Percentiles rank a stretch among this genome's conserved stretches.
Conservation (phyloP, 2,888 invertebrate genomes). For the Cryptocephalus moraei region DNA sequence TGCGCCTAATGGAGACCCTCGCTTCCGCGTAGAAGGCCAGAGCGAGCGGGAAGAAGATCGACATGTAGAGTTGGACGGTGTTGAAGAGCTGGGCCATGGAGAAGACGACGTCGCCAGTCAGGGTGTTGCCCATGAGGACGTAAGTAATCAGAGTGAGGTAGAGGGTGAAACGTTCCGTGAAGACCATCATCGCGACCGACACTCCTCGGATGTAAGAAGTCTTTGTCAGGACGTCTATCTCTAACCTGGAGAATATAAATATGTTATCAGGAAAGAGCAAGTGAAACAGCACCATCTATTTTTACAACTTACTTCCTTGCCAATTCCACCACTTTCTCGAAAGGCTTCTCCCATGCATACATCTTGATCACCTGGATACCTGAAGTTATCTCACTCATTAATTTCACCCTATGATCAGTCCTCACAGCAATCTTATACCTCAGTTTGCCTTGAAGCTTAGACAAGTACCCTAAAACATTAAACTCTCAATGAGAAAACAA, state of each 20-base stretch:
- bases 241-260: constrained; percentile 28
- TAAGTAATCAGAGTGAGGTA: constrained; percentile 72
- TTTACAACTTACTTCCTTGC: constrained; percentile 45
- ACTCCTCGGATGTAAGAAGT: constrained; percentile 59
- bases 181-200: constrained; percentile 56
- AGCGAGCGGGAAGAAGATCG: constrained; percentile 25
- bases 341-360: constrained; percentile 70
- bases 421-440: constrained; percentile 39
- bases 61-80: constrained; percentile 43
- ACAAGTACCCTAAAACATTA: constrained; percentile 36
- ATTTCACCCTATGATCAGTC: constrained; percentile 56
- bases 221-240: constrained; percentile 54
- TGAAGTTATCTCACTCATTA: constrained; percentile 65
- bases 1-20: constrained; percentile 23
- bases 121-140: constrained; percentile 50
- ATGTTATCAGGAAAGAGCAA: neutral
- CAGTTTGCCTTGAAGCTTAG: constrained; percentile 37
- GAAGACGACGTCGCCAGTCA: constrained; percentile 57
- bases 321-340: constrained; percentile 49
- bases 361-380: constrained; percentile 70
- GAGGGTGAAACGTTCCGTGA: constrained; percentile 75
- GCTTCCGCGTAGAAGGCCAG: constrained; percentile 24
- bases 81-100: constrained; percentile 71
- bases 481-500: neutral
- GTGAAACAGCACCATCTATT: neutral